Evolutionary conservation across 2,888 invertebrate genomes (phyloP).

Genomic region (Lepeophtheirus nordmannii): DNA sequence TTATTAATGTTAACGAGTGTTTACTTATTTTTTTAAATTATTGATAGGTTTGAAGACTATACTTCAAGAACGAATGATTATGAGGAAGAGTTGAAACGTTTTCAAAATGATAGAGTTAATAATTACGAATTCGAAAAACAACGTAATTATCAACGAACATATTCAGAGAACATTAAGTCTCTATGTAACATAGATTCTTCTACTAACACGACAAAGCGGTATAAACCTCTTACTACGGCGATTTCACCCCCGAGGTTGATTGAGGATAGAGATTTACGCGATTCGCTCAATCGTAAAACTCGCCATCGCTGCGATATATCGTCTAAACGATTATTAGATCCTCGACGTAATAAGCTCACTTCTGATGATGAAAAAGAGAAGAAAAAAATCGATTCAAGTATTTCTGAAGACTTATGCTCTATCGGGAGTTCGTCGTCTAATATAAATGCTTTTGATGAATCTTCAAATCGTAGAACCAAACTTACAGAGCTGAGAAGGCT

Average conservation of each 20-base stretch:
- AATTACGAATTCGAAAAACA: too few relatives aligned
- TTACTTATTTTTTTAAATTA: too few relatives aligned
- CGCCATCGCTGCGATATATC: not conserved
- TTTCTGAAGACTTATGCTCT: slow-evolving; percentile 23
- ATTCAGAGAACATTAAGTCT: too few relatives aligned
- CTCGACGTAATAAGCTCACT: not conserved
- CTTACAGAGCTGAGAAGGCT: not conserved
- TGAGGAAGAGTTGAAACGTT: too few relatives aligned
- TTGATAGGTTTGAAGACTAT: too few relatives aligned
- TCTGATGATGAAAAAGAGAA: slow-evolving; percentile 13
- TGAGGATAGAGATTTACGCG: slow-evolving; percentile 5
- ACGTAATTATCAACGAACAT: too few relatives aligned
- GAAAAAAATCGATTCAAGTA: not conserved
- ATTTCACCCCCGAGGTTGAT: slow-evolving; percentile 1
- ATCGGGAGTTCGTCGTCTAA: not conserved
- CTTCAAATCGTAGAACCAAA: not conserved
- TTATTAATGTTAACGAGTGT: too few relatives aligned
- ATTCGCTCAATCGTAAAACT: slow-evolving; percentile 10
- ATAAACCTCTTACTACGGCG: slow-evolving; percentile 14
- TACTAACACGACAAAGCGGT: not conserved
- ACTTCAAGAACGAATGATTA: too few relatives aligned
- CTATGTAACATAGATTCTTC: not conserved
- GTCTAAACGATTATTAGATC: not conserved
- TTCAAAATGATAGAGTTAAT: too few relatives aligned
- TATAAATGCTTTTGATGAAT: not conserved